Evolutionary conservation across 1,140 invertebrate species (phyloP).

Genomic region (Pinna nobilis): DNA sequence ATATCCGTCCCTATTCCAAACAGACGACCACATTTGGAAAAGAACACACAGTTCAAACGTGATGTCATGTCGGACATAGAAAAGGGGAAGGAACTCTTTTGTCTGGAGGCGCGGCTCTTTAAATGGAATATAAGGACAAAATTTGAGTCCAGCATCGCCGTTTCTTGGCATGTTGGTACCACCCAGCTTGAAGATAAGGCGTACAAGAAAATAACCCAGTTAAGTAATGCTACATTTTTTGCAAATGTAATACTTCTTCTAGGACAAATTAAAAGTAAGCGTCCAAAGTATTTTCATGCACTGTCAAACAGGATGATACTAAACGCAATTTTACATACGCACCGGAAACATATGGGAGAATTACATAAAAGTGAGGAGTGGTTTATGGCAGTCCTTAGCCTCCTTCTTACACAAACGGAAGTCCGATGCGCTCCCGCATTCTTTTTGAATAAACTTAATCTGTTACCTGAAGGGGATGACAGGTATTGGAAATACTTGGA

Average conservation of each 20-base stretch:
- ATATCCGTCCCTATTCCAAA: conserved; percentile 27
- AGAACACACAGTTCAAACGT: conserved; percentile 1
- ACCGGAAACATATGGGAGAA: conserved; percentile 25
- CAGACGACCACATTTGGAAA: conserved; percentile 31
- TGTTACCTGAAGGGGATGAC: conserved; percentile 15
- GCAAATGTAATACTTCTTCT: conserved; percentile 30
- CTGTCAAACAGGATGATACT: conserved; percentile 31
- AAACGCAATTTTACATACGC: conserved; percentile 32
- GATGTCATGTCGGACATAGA: conserved; percentile 6
- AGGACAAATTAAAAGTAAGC: conserved; percentile 28
- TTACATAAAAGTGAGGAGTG: conserved; percentile 18
- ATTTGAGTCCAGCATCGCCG: conserved; percentile 25
- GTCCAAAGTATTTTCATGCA: conserved; percentile 15
- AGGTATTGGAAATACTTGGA: conserved; percentile 1
- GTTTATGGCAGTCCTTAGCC: conserved; percentile 26
- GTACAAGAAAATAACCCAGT: conserved; percentile 19
- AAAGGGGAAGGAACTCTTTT: conserved; percentile 27
- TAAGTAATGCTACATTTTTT: conserved; percentile 7
- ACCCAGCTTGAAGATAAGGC: conserved; percentile 32
- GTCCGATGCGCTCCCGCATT: conserved; percentile 23
- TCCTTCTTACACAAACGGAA: conserved; percentile 16
- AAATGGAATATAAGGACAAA: conserved; percentile 7
- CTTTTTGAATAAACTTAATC: conserved; percentile 29
- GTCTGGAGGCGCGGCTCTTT: conserved; percentile 22
- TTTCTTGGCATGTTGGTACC: conserved; percentile 26